phyloP scores from a whole-genome alignment of 2,113 vertebrate species.

The Calonectris borealis region DNA sequence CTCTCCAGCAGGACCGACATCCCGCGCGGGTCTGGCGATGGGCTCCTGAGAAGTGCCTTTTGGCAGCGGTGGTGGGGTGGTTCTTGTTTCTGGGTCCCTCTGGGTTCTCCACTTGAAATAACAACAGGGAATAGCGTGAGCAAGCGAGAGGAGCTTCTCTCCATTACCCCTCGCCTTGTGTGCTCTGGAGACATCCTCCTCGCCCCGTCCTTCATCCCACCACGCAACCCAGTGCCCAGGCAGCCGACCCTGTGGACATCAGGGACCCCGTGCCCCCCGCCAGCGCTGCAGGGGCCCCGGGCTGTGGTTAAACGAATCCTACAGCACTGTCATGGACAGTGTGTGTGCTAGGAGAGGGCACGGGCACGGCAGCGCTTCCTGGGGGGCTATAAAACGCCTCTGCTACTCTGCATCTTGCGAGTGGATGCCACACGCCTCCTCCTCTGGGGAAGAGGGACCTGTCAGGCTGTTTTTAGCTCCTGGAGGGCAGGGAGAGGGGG shows the following conservation, averaged over 20 bases:
- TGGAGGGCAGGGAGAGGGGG: slow-evolving; percentile 53
- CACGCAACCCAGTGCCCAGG: fast-evolving
- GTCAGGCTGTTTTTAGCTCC: slow-evolving; percentile 51
- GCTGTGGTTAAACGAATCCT: fast-evolving
- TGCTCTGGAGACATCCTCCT: not conserved
- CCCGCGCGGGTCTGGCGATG: fast-evolving
- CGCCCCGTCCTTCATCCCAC: not conserved
- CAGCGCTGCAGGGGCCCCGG: fast-evolving
- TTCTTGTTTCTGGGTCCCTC: not conserved
- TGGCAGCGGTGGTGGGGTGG: not conserved
- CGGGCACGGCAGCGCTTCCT: fast-evolving
- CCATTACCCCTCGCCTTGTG: fast-evolving
- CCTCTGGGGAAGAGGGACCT: slow-evolving; percentile 2
- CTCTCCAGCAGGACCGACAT: not conserved
- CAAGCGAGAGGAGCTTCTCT: not conserved
- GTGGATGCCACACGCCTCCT: not conserved
- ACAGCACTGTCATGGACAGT: fast-evolving
- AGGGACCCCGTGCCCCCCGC: fast-evolving
- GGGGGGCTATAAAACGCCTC: not conserved
- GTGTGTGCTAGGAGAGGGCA: not conserved
- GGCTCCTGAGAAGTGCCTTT: not conserved
- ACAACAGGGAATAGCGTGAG: fast-evolving
- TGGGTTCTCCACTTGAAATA: fast-evolving
- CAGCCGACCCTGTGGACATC: fast-evolving
- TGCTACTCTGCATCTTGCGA: not conserved